phyloP scores from a whole-genome alignment of 2,797 vertebrate genomes.

The Cheirogaleus major region DNA sequence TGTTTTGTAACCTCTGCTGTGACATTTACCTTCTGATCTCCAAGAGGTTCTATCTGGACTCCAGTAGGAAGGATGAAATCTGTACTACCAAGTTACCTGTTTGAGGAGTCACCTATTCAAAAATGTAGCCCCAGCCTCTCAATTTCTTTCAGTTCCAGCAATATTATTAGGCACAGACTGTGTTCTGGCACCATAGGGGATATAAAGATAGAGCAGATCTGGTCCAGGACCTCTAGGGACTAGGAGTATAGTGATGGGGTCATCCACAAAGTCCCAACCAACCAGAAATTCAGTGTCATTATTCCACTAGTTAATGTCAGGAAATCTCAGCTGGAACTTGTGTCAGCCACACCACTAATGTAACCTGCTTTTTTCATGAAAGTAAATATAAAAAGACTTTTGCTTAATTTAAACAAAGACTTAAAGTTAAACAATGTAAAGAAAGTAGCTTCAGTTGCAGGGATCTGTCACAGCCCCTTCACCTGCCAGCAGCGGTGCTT shows the following conservation, averaged over 20 bases:
- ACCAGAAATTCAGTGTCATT: not conserved
- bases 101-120: not conserved
- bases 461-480: not conserved
- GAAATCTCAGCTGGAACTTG: conserved; percentile 21
- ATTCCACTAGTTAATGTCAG: not conserved
- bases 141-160: conserved; percentile 36
- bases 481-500: not conserved
- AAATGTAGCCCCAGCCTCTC: not conserved
- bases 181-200: not conserved
- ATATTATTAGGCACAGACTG: not conserved
- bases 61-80: not conserved
- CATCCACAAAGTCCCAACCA: not conserved
- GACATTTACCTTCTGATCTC: not conserved
- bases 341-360: not conserved
- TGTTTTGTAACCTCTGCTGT: not conserved
- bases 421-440: conserved; percentile 53
- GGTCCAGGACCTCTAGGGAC: too few relatives aligned
- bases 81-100: not conserved
- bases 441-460: not conserved
- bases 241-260: not conserved
- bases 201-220: not conserved
- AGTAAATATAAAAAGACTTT: conserved; percentile 40
- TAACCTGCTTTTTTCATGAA: conserved; percentile 25
- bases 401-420: conserved; percentile 48
- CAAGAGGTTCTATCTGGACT: not conserved